Percentiles rank a stretch among this genome's conserved stretches.
Conservation (phyloP, 2,113 vertebrate species). For the Antennarius striatus region DNA sequence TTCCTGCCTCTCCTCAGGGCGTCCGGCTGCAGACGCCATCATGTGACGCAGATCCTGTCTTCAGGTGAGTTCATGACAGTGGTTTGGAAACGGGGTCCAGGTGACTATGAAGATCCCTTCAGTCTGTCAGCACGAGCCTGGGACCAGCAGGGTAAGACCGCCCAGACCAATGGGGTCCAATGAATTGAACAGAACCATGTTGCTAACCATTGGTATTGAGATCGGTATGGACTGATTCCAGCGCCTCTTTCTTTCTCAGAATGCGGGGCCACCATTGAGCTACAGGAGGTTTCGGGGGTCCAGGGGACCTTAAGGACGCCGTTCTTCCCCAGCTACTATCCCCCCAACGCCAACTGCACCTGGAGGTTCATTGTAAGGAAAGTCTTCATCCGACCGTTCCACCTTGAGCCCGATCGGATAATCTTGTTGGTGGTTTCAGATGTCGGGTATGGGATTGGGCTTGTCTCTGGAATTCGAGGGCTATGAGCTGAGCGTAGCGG, state of each 20-base stretch:
- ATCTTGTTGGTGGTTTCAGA: conserved; percentile 69
- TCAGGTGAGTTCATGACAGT: conserved; percentile 88
- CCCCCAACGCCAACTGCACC: conserved; percentile 88
- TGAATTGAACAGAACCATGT: no score
- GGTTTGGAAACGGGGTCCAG: conserved; percentile 92
- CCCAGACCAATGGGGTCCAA: neutral
- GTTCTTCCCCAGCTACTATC: conserved; percentile 93
- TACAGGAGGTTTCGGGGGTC: conserved; percentile 71
- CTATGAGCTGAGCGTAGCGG: conserved; percentile 85
- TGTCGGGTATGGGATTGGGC: conserved; percentile 83
- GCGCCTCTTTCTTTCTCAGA: conserved; percentile 67
- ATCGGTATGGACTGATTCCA: no score
- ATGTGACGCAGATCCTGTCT: conserved; percentile 82
- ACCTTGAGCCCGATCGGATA: neutral
- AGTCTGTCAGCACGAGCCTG: conserved; percentile 82
- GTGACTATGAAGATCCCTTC: conserved; percentile 89
- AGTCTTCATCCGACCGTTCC: neutral
- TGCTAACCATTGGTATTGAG: no score
- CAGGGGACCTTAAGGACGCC: conserved; percentile 88
- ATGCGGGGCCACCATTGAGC: conserved; percentile 80
- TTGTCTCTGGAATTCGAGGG: conserved; percentile 89
- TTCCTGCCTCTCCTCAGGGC: conserved; percentile 72
- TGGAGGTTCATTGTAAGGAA: conserved; percentile 88
- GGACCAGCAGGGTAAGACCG: conserved; percentile 79
- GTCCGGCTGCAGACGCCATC: conserved; percentile 90